Evolutionary conservation across 2,113 vertebrate genomes (phyloP).

Genomic region (Microtus ochrogaster): DNA sequence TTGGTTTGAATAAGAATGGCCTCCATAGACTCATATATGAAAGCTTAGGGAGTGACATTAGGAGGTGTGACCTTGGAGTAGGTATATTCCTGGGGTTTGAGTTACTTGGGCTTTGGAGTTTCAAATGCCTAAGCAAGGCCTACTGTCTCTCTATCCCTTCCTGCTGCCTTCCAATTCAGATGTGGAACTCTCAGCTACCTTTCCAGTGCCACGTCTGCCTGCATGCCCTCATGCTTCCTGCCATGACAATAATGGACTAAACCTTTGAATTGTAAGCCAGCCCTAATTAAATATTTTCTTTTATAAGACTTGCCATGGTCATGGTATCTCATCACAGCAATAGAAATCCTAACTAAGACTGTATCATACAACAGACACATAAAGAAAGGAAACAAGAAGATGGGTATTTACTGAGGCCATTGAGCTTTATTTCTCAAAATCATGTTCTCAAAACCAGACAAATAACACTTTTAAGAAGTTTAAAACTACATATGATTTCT

Average conservation of each 20-base stretch:
- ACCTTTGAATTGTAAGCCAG: not conserved
- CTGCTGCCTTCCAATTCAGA: not conserved
- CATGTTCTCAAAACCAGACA: not conserved
- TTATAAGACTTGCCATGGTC: not conserved
- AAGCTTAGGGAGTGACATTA: not conserved
- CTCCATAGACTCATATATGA: not conserved
- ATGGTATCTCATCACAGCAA: not conserved
- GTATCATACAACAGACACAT: not conserved
- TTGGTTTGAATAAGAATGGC: not conserved
- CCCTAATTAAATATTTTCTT: not conserved
- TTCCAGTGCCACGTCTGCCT: not conserved
- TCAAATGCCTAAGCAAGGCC: not conserved
- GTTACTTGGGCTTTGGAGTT: not conserved
- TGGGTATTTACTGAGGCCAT: slow-evolving; percentile 61
- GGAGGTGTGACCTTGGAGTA: not conserved
- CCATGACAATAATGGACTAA: not conserved
- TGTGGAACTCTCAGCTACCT: not conserved
- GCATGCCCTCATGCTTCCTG: not conserved
- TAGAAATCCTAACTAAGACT: not conserved
- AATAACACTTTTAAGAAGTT: slow-evolving; percentile 33
- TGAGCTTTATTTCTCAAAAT: slow-evolving; percentile 55
- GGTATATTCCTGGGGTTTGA: not conserved
- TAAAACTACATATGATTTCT: not conserved
- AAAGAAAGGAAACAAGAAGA: slow-evolving; percentile 37
- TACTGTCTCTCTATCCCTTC: not conserved